These are phyloP conservation scores for Aphrocallistes beatrix DNA, from an alignment of 37 sponge, comb jelly and placozoan genomes.

Conservation along the genomic window DNA sequence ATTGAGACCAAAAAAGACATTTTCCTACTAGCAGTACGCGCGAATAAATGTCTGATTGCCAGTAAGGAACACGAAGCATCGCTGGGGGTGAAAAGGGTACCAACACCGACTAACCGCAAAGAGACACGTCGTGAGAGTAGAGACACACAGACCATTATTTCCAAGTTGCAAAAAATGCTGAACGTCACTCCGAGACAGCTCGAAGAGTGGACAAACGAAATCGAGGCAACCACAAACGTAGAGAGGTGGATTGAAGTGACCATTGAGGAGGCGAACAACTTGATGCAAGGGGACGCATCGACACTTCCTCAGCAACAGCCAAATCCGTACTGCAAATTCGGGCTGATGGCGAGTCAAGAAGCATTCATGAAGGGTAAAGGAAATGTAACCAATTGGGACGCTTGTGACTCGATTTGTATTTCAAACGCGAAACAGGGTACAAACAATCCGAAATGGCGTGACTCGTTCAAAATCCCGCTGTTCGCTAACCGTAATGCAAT, in stretches of 20 bases:
- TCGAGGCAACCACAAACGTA: background rate
- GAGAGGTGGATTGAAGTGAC: conserved; percentile 1
- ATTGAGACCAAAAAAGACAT: background rate
- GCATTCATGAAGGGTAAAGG: background rate
- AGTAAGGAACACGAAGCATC: background rate
- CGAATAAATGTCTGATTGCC: background rate
- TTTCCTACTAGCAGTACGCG: background rate
- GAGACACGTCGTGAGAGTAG: background rate
- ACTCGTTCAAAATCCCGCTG: background rate
- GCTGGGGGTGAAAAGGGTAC: background rate
- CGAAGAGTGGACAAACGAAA: background rate
- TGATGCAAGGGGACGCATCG: background rate
- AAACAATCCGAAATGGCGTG: background rate
- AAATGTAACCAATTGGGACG: conserved; percentile 2
- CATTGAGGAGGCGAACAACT: background rate
- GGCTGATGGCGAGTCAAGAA: background rate
- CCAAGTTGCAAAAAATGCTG: background rate
- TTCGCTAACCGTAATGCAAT: background rate
- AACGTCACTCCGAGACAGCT: background rate
- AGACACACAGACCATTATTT: background rate
- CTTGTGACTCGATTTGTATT: conserved; percentile 10
- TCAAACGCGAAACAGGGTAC: conserved; percentile 3
- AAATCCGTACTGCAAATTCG: conserved; percentile 1
- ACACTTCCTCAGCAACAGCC: background rate
- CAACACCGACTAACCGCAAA: background rate